phyloP scores from a whole-genome alignment of 1,140 invertebrate genomes.

The Maniola jurtina region DNA sequence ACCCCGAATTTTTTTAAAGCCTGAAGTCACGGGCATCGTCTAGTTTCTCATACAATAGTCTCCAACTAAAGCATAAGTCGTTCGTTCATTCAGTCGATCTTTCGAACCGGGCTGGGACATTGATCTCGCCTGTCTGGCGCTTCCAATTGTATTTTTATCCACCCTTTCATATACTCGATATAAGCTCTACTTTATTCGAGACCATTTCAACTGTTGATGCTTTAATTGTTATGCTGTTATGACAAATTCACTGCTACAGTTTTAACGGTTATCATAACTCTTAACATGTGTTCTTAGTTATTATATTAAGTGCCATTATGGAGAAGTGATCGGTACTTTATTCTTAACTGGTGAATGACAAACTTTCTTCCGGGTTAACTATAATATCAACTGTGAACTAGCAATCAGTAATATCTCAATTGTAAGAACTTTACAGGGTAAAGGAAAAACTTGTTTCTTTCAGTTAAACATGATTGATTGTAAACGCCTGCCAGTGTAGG shows the following conservation, averaged over 20 bases:
- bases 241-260: constrained; percentile 27
- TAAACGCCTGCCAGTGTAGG: no score
- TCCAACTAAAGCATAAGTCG: not conserved
- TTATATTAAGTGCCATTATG: constrained; percentile 17
- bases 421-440: no score
- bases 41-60: not conserved
- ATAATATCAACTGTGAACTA: no score
- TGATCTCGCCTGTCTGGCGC: constrained; percentile 53
- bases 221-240: constrained; percentile 33
- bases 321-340: constrained; percentile 1
- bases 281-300: constrained; percentile 19
- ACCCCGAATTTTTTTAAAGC: no score
- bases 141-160: constrained; percentile 42
- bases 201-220: constrained; percentile 21
- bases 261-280: constrained; percentile 15
- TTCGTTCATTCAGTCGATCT: constrained; percentile 31
- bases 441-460: no score
- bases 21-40: no score
- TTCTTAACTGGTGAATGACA: not conserved
- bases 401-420: no score
- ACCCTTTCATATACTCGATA: constrained; percentile 31
- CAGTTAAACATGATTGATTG: no score
- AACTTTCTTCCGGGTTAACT: not conserved
- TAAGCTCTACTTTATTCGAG: constrained; percentile 19
- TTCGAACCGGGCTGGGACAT: constrained; percentile 49